These are phyloP conservation scores for Menidia menidia DNA, from an alignment of 2,797 vertebrate species.

Conservation along the genomic window DNA sequence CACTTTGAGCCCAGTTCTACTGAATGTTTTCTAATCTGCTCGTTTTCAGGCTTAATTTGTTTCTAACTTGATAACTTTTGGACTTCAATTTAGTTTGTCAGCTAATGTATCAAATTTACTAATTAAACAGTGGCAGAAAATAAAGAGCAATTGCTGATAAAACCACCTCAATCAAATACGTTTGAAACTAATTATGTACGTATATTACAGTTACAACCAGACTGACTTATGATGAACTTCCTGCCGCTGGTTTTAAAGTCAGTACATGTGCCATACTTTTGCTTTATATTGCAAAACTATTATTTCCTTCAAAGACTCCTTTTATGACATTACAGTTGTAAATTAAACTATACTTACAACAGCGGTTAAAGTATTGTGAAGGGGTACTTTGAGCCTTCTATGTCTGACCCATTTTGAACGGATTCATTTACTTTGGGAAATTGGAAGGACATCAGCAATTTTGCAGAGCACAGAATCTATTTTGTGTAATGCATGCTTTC, in stretches of 20 bases:
- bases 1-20: slow-evolving; percentile 25
- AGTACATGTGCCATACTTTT: slow-evolving; percentile 36
- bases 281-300: slow-evolving; percentile 16
- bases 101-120: slow-evolving; percentile 69
- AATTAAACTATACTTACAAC: background rate
- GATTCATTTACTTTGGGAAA: slow-evolving; percentile 25
- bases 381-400: slow-evolving; percentile 9
- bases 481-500: slow-evolving; percentile 31
- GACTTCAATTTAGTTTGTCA: slow-evolving; percentile 55
- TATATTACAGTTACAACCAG: slow-evolving; percentile 31
- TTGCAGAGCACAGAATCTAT: slow-evolving; percentile 26
- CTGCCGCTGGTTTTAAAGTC: slow-evolving; percentile 40
- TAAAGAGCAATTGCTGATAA: slow-evolving; percentile 62
- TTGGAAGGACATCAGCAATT: slow-evolving; percentile 25
- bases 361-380: background rate
- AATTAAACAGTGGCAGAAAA: slow-evolving; percentile 64
- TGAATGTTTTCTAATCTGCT: slow-evolving; percentile 52
- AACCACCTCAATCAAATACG: slow-evolving; percentile 48
- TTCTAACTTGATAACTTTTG: slow-evolving; percentile 59
- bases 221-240: slow-evolving; percentile 50
- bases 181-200: slow-evolving; percentile 63
- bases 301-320: slow-evolving; percentile 15
- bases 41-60: slow-evolving; percentile 60
- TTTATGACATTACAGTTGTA: slow-evolving; percentile 14
- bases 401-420: slow-evolving; percentile 37